Evolutionary conservation across 2,888 invertebrate species (phyloP).

Genomic region (Brachypterus glaber): DNA sequence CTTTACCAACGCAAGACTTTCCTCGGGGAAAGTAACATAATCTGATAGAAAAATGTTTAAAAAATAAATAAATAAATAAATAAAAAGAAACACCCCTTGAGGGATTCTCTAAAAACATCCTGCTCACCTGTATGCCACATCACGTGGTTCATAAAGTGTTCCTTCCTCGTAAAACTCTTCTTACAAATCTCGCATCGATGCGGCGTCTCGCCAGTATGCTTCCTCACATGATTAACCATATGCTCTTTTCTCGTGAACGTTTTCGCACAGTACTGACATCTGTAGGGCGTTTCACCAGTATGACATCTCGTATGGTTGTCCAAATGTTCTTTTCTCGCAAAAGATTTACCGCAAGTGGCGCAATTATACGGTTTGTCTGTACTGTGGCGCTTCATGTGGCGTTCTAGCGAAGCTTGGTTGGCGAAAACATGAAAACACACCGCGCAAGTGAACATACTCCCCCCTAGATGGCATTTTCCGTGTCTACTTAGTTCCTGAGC

Average conservation of each 20-base stretch:
- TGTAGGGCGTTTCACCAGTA: conserved; percentile 74
- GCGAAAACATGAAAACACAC: conserved; percentile 67
- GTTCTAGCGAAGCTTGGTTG: conserved; percentile 59
- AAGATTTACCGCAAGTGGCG: conserved; percentile 76
- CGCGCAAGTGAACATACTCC: conserved; percentile 63
- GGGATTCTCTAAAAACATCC: too few relatives aligned
- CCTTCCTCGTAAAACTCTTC: conserved; percentile 68
- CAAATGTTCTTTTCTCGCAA: conserved; percentile 78
- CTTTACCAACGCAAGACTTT: too few relatives aligned
- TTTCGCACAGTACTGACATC: conserved; percentile 64
- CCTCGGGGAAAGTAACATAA: too few relatives aligned
- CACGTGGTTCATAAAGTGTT: conserved; percentile 71
- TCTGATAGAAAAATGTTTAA: too few relatives aligned
- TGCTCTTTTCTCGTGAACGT: conserved; percentile 69
- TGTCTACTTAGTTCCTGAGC: conserved; percentile 71
- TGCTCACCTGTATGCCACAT: conserved; percentile 78
- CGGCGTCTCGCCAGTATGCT: conserved; percentile 67
- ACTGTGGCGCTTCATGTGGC: conserved; percentile 71
- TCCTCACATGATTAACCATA: conserved; percentile 68
- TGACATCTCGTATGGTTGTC: conserved; percentile 76
- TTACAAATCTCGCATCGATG: conserved; percentile 70
- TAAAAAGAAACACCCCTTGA: too few relatives aligned
- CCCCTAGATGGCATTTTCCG: conserved; percentile 76
- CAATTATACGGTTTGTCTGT: conserved; percentile 81
- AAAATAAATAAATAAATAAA: too few relatives aligned